Evolutionary conservation across 2,113 vertebrate genomes (phyloP).

Genomic region (Triplophysa siluroides): DNA sequence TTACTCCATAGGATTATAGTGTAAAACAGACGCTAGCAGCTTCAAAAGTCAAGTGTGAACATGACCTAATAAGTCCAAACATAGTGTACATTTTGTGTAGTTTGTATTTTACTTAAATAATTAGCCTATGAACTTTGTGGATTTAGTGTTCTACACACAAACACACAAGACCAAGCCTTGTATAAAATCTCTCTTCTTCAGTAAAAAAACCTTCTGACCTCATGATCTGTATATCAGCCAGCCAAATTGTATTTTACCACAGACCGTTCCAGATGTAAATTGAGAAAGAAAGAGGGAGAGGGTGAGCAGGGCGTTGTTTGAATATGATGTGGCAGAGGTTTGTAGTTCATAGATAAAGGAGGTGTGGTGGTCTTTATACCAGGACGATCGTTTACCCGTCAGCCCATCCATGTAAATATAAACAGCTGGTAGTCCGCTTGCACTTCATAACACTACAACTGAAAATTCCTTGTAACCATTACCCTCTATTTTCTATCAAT

Average conservation of each 20-base stretch:
- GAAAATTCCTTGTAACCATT: neutral
- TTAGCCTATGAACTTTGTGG: neutral
- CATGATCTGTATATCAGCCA: neutral
- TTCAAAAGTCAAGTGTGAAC: too few species aligned
- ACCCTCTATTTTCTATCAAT: neutral
- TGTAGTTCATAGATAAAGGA: neutral
- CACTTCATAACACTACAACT: neutral
- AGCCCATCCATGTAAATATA: neutral
- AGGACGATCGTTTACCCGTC: neutral
- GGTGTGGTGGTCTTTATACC: neutral
- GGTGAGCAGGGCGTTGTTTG: neutral
- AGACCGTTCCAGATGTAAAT: neutral
- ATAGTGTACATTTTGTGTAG: neutral
- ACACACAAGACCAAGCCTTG: neutral
- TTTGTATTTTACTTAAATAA: neutral
- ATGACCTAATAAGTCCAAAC: neutral
- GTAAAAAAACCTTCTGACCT: neutral
- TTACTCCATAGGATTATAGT: too few species aligned
- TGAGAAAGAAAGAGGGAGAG: neutral
- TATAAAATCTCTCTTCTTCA: neutral
- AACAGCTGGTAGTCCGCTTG: neutral
- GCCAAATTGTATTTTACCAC: too few species aligned
- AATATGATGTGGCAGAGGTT: slow-evolving; percentile 9
- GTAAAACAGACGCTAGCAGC: too few species aligned
- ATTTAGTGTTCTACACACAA: neutral